phyloP scores from a whole-genome alignment of 1,140 invertebrate species.

The Lordiphosa mommai region DNA sequence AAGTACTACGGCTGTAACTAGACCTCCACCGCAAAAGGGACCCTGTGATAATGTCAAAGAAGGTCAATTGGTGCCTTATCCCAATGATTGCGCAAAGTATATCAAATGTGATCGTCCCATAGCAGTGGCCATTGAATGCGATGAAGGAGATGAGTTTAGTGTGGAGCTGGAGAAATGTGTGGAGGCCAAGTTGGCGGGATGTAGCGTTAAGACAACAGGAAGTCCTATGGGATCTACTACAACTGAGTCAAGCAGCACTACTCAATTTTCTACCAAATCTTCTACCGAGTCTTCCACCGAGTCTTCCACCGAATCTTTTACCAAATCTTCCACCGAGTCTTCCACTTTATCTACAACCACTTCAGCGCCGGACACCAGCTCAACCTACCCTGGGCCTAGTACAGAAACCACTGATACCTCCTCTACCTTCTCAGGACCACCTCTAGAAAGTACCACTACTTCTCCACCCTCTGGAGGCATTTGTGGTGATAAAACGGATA shows the following conservation, averaged over 20 bases:
- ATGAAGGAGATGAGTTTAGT: slow-evolving; percentile 51
- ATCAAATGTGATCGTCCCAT: slow-evolving; percentile 57
- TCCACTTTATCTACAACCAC: neutral
- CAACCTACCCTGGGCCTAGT: neutral
- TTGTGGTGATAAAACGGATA: slow-evolving; percentile 34
- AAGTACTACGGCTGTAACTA: slow-evolving; percentile 18
- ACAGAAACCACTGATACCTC: neutral
- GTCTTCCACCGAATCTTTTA: neutral
- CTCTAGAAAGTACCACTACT: slow-evolving; percentile 1
- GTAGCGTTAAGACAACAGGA: slow-evolving; percentile 24
- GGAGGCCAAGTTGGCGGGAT: slow-evolving; percentile 49
- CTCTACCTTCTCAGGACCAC: neutral
- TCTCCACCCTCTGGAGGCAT: slow-evolving; percentile 31
- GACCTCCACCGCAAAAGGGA: slow-evolving; percentile 51
- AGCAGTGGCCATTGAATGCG: slow-evolving; percentile 43
- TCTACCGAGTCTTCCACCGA: neutral
- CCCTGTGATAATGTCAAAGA: slow-evolving; percentile 42
- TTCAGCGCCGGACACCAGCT: neutral
- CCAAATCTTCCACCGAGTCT: neutral
- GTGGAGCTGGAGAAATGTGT: slow-evolving; percentile 26
- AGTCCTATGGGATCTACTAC: slow-evolving; percentile 8
- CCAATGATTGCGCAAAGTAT: slow-evolving; percentile 63
- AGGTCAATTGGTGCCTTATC: slow-evolving; percentile 52
- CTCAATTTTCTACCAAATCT: slow-evolving; percentile 1
- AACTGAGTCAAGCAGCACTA: neutral